phyloP scores from a whole-genome alignment of 2,888 invertebrate genomes.

The Graphium colonna region DNA sequence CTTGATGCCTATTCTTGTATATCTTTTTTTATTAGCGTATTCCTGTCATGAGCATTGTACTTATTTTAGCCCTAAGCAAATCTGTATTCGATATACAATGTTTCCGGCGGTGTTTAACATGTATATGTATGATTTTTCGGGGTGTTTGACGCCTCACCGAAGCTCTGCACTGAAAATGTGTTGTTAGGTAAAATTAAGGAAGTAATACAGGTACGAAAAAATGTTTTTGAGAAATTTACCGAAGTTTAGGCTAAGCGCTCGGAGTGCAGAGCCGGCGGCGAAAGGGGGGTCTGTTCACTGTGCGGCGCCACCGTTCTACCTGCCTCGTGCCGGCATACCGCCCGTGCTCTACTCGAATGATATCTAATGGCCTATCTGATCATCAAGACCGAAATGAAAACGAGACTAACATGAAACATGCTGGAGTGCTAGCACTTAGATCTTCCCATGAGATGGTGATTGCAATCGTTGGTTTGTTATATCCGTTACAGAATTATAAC shows the following conservation, averaged over 20 bases:
- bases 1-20: background rate
- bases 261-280: background rate
- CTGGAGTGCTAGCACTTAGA: no score
- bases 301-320: background rate
- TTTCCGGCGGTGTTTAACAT: background rate
- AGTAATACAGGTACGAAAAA: background rate
- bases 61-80: slow-evolving; percentile 3
- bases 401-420: no score
- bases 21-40: background rate
- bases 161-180: background rate
- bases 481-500: no score
- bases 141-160: background rate
- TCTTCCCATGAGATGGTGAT: no score
- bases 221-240: slow-evolving; percentile 14
- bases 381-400: no score
- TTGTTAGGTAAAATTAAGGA: background rate
- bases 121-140: background rate
- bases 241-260: background rate
- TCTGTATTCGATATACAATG: slow-evolving; percentile 7
- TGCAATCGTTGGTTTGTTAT: no score
- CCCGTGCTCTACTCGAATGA: no score
- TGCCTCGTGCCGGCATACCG: background rate
- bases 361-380: no score
- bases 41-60: background rate
- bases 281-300: background rate